Evolutionary conservation across 2,113 vertebrate genomes (phyloP).

Genomic region (Osmerus eperlanus): DNA sequence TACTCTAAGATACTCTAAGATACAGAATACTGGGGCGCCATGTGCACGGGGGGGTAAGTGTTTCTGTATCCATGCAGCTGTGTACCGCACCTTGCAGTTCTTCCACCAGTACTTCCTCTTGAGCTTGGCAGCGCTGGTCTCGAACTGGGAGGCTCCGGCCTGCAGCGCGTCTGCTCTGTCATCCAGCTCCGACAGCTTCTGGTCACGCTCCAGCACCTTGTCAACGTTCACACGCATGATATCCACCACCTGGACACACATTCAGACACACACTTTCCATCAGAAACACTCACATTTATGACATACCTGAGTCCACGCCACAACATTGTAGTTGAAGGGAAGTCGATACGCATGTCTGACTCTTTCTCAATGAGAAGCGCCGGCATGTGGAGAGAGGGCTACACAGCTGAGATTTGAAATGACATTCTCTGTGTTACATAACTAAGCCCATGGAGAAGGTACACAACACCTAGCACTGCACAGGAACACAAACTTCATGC

Average conservation of each 20-base stretch:
- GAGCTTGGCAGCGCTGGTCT: conserved; percentile 90
- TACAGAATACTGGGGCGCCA: not conserved
- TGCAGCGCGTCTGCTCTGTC: conserved; percentile 92
- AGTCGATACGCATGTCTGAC: not conserved
- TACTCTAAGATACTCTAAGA: not conserved
- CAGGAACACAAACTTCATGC: not conserved
- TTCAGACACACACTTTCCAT: not conserved
- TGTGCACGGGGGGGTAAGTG: no score
- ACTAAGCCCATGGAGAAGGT: conserved; percentile 9
- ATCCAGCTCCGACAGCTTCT: conserved; percentile 78
- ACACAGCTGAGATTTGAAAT: not conserved
- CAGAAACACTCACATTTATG: not conserved
- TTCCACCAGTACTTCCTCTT: conserved; percentile 93
- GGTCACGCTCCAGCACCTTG: conserved; percentile 71
- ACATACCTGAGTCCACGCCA: not conserved
- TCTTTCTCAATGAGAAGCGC: not conserved
- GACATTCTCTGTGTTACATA: conserved; percentile 17
- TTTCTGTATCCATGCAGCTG: conserved; percentile 13
- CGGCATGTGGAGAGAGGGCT: not conserved
- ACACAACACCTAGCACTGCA: conserved; percentile 5
- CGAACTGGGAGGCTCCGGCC: conserved; percentile 93
- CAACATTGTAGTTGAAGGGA: not conserved
- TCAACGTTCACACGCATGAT: conserved; percentile 76
- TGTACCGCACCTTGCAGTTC: conserved; percentile 83
- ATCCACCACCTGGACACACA: conserved; percentile 28